Evolutionary conservation across 2,797 vertebrate genomes (phyloP), one percentile per base, ranked within the genome.

Genomic region (Tapera naevia): DNA sequence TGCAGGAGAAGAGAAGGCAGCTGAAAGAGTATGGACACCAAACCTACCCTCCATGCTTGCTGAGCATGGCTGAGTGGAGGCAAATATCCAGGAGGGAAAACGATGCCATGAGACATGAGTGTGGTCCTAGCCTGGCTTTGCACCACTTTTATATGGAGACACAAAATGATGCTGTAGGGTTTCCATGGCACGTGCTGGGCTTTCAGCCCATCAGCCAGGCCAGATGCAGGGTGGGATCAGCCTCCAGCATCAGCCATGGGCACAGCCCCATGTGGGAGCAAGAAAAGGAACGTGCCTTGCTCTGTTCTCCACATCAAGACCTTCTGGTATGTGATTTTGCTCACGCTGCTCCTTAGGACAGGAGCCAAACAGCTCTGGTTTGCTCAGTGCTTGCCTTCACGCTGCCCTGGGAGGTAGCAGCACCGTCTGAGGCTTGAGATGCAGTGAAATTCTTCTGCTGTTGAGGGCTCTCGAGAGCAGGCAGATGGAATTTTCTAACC

Each of bases 401-500:
- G 7, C 86, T 85, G 67, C 74, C 73, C 79, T 1, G 0, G 84
- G 87, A 85, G 32, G 80, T 5, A 88, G 61, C 54, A 32, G 35
- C 3, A 0, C 1, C 1, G 37, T 14, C 51, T 4, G 3, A 33
- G 48, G 35, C 79, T 89, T 2, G 13, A 87, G 71, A 85, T 56
- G 67, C 58, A 62, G 74, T 1, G 11, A 50, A 91, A 93, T 93
- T 93, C 93, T 73, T 85, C 57, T 5, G 39, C 41, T 73, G 78
- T 41, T 2, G 30, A 95, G 93, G 81, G 95, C 91, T 88, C 95
- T 94, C 13, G 1, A 92, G 90, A 95, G 74, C 88, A 76, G 72
- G 90, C 90, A 66, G 92, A 95, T 94, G 95, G 96, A 97, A 97
- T 96, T 95, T 97, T 92, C 94, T 94, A 95, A 95, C 92, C 93